These are phyloP conservation scores for Notechis scutatus DNA, from an alignment of 2,113 vertebrate species.

Conservation along the genomic window DNA sequence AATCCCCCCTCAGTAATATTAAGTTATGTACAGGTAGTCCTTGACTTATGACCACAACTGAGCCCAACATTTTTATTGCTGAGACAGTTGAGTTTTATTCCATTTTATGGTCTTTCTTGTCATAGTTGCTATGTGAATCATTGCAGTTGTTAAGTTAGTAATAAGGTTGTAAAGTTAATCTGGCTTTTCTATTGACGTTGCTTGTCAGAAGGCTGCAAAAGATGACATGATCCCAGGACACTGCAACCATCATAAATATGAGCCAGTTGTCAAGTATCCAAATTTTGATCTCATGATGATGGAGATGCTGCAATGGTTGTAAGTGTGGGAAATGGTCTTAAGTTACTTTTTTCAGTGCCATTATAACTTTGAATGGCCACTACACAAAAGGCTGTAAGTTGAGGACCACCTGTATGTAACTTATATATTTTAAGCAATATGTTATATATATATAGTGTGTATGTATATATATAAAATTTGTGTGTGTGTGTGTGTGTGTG, in stretches of 20 bases:
- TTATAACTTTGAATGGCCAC: background rate
- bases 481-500: too few relatives aligned
- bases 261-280: background rate
- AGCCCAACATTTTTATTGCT: background rate
- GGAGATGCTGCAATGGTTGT: background rate
- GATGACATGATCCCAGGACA: too few relatives aligned
- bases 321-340: background rate
- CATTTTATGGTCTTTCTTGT: background rate
- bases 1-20: background rate
- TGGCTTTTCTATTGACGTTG: background rate
- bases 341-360: background rate
- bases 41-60: background rate
- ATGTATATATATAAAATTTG: too few relatives aligned
- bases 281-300: background rate
- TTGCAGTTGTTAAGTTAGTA: background rate
- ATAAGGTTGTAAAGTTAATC: background rate
- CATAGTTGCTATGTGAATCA: background rate
- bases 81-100: background rate
- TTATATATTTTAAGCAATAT: background rate
- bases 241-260: background rate
- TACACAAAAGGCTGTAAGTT: background rate
- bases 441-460: too few relatives aligned
- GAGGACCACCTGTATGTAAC: background rate
- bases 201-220: background rate
- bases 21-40: background rate